A percentile compares a stretch with the other conserved stretches of the same genome.
These are phyloP conservation scores for Eueremaeus valkanovi DNA, from an alignment of 2,888 invertebrate species.

Conservation along the genomic window DNA sequence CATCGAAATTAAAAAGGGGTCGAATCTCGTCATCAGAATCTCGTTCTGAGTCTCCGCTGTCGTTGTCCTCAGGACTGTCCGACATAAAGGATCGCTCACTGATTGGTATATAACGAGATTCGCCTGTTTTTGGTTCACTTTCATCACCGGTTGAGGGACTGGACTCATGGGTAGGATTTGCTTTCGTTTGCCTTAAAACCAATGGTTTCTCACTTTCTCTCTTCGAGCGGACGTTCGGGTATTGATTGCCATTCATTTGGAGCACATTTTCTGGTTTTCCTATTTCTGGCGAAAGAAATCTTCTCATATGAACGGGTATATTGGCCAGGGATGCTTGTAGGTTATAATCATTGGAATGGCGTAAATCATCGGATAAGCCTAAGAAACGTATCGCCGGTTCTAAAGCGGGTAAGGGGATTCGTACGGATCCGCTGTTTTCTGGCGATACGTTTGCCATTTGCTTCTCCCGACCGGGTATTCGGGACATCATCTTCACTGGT, in stretches of 20 bases:
- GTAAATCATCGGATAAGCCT: background rate
- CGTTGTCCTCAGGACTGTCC: background rate
- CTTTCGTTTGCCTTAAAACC: background rate
- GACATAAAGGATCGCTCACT: background rate
- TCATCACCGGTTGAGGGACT: background rate
- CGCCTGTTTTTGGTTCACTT: background rate
- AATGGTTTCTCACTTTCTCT: background rate
- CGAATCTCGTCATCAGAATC: background rate
- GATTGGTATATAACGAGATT: conserved; percentile 20
- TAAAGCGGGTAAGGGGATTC: background rate
- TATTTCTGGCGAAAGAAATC: background rate
- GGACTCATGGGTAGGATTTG: too few relatives aligned
- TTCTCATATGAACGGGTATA: background rate
- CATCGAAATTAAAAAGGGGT: background rate
- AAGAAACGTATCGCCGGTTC: background rate
- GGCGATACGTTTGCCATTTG: background rate
- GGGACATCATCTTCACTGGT: background rate
- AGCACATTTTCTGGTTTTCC: background rate
- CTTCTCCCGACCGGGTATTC: background rate
- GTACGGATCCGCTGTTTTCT: background rate
- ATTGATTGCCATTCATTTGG: background rate
- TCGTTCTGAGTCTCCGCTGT: background rate
- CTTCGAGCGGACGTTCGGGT: background rate
- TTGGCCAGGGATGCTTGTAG: background rate
- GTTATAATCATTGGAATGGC: background rate